phyloP scores from a whole-genome alignment of 2,888 invertebrate genomes.

The Hedya salicella region DNA sequence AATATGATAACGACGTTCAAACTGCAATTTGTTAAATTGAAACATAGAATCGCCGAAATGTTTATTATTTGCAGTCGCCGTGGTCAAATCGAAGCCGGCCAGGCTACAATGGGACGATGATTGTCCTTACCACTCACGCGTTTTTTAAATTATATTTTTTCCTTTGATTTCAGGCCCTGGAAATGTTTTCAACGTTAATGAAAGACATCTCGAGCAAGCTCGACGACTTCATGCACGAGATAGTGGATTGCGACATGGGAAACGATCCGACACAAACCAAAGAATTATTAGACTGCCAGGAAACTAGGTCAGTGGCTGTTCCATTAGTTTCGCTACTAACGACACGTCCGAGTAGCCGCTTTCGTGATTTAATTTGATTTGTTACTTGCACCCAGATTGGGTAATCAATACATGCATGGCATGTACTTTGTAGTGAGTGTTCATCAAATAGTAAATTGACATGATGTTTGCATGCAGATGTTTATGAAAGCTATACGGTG shows the following conservation, averaged over 20 bases:
- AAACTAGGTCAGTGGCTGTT: conserved; percentile 82
- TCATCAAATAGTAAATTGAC: no score
- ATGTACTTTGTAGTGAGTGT: background rate
- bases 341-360: conserved; percentile 11
- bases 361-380: conserved; percentile 38
- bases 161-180: conserved; percentile 90
- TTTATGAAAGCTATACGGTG: no score
- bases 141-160: no score
- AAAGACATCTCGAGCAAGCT: conserved; percentile 95
- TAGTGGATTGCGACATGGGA: conserved; percentile 96
- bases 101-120: no score
- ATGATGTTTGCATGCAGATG: no score
- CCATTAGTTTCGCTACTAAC: conserved; percentile 35
- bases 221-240: conserved; percentile 93
- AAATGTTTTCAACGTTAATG: conserved; percentile 96
- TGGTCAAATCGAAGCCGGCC: no score
- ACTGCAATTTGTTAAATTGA: no score
- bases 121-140: no score
- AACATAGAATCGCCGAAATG: no score
- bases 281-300: conserved; percentile 93
- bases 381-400: conserved; percentile 14
- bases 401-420: background rate
- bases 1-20: no score
- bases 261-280: conserved; percentile 97
- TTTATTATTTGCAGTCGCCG: no score